These are phyloP conservation scores for Bhutanitis thaidina DNA, from an alignment of 2,888 invertebrate species.

Conservation along the genomic window DNA sequence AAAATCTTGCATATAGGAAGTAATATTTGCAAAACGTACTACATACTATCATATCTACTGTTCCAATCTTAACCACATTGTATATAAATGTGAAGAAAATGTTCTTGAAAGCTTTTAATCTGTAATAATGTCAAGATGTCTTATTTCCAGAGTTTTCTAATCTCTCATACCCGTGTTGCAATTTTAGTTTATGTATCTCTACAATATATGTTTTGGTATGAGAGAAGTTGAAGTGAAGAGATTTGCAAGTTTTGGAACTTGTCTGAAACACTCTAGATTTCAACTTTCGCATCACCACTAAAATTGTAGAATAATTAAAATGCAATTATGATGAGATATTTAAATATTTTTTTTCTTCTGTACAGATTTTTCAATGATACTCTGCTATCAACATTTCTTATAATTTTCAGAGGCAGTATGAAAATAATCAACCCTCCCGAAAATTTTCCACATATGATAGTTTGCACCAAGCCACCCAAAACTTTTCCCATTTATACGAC, in stretches of 20 bases:
- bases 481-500: constrained; percentile 40
- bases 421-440: constrained; percentile 32
- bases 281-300: background rate
- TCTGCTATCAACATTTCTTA: constrained; percentile 24
- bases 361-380: background rate
- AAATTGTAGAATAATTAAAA: background rate
- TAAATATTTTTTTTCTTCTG: background rate
- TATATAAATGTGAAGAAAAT: background rate
- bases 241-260: background rate
- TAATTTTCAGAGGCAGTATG: constrained; percentile 55
- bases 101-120: background rate
- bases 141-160: background rate
- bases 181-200: background rate
- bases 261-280: background rate
- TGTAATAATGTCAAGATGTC: background rate
- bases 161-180: background rate
- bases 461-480: constrained; percentile 23
- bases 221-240: background rate
- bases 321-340: background rate
- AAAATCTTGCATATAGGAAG: too few species aligned
- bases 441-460: constrained; percentile 31
- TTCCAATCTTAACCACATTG: too few species aligned
- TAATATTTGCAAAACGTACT: too few species aligned
- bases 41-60: too few species aligned
- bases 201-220: constrained; percentile 6